Conservation (phyloP, 2,797 vertebrate species). For the Darevskia nairensis region DNA sequence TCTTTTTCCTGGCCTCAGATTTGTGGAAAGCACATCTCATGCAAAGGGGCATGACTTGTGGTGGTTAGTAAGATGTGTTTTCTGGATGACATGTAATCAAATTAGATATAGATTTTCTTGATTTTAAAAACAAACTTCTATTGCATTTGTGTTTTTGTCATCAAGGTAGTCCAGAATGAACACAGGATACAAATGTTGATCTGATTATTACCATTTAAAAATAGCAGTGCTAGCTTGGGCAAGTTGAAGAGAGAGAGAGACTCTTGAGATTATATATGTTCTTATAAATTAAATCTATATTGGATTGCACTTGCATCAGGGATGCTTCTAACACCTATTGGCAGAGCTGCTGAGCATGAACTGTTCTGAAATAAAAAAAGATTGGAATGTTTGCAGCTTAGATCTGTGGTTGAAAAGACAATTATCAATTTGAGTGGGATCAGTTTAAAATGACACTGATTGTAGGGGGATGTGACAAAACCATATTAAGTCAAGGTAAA, state of each 20-base stretch:
- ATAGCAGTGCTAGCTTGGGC: not conserved
- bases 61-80: not conserved
- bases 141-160: accelerated
- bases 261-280: not conserved
- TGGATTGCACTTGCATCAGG: not conserved
- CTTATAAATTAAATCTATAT: not conserved
- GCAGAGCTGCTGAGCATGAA: not conserved
- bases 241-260: not conserved
- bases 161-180: not conserved
- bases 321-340: not conserved
- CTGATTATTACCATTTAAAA: not conserved
- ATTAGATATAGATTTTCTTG: not conserved
- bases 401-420: not conserved
- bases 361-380: not conserved
- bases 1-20: not conserved
- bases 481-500: not conserved
- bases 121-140: not conserved
- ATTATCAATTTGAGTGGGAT: not conserved
- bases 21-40: constrained; percentile 28
- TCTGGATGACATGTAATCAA: constrained; percentile 2
- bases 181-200: not conserved
- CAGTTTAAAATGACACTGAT: not conserved
- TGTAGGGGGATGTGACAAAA: not conserved
- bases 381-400: not conserved
- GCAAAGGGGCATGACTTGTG: not conserved